Conservation (phyloP, 1,140 invertebrate species). For the Stegodyphus mimosarum region DNA sequence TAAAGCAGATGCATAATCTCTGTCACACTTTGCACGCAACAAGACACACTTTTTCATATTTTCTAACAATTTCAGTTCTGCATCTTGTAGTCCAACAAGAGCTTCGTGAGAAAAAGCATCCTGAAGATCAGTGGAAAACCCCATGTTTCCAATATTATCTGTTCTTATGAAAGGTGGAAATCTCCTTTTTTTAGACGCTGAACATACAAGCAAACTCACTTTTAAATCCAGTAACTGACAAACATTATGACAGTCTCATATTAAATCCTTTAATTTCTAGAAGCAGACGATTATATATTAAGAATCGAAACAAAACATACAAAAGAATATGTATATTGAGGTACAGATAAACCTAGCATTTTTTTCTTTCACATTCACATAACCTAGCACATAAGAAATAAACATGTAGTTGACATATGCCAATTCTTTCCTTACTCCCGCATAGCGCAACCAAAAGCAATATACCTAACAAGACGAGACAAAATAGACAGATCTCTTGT, state of each 20-base stretch:
- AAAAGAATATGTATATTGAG: too few relatives aligned
- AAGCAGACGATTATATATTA: neutral
- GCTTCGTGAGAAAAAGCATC: slow-evolving; percentile 81
- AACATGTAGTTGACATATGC: too few relatives aligned
- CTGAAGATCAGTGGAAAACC: slow-evolving; percentile 84
- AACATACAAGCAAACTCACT: neutral
- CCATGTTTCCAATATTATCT: slow-evolving; percentile 73
- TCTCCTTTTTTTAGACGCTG: neutral
- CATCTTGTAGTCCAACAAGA: slow-evolving; percentile 85
- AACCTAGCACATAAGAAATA: too few relatives aligned
- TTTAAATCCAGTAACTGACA: neutral
- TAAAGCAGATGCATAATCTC: slow-evolving; percentile 86
- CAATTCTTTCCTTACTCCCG: too few relatives aligned
- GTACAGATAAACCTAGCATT: too few relatives aligned
- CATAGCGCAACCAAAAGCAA: too few relatives aligned
- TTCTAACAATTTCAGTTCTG: slow-evolving; percentile 88
- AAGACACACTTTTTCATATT: slow-evolving; percentile 86
- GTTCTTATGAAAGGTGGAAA: neutral
- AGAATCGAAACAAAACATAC: too few relatives aligned
- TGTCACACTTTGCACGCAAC: slow-evolving; percentile 88
- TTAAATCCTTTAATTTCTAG: neutral
- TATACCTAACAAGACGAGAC: too few relatives aligned
- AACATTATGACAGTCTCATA: neutral
- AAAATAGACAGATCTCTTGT: too few relatives aligned
- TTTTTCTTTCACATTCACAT: too few relatives aligned